These are phyloP conservation scores for Parasteatoda tepidariorum DNA, from an alignment of 1,140 invertebrate genomes.

Conservation along the genomic window DNA sequence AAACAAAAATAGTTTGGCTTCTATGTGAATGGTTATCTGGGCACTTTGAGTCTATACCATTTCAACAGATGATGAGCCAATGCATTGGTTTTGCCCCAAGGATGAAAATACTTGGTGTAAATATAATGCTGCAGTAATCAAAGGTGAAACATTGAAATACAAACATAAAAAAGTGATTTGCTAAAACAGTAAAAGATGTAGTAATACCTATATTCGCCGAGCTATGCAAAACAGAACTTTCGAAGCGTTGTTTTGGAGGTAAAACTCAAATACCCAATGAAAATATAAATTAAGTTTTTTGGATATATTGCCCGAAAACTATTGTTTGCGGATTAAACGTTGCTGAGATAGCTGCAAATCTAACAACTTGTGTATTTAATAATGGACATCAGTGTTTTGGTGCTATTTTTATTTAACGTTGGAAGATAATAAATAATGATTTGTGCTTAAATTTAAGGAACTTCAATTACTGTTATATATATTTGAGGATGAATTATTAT, in stretches of 20 bases:
- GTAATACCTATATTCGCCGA: background rate
- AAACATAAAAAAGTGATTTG: background rate
- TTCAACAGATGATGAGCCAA: too few species aligned
- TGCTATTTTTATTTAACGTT: background rate
- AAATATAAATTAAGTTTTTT: background rate
- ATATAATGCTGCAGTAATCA: background rate
- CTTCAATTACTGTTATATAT: too few species aligned
- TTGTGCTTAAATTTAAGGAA: background rate
- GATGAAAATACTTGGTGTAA: background rate
- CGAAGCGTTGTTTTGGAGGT: background rate
- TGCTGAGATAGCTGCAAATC: conserved; percentile 1
- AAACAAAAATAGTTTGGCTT: background rate
- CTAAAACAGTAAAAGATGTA: background rate
- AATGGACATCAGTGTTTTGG: background rate
- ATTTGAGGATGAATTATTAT: background rate
- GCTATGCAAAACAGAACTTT: background rate
- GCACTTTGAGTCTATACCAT: background rate
- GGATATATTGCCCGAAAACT: background rate
- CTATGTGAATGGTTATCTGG: background rate
- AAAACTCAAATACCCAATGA: conserved; percentile 1
- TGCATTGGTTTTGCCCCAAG: too few species aligned
- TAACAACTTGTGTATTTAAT: background rate
- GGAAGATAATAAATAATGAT: background rate
- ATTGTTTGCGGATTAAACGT: background rate
- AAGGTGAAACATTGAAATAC: background rate